Conservation (phyloP, 1,140 invertebrate genomes). For the Arion vulgaris region DNA sequence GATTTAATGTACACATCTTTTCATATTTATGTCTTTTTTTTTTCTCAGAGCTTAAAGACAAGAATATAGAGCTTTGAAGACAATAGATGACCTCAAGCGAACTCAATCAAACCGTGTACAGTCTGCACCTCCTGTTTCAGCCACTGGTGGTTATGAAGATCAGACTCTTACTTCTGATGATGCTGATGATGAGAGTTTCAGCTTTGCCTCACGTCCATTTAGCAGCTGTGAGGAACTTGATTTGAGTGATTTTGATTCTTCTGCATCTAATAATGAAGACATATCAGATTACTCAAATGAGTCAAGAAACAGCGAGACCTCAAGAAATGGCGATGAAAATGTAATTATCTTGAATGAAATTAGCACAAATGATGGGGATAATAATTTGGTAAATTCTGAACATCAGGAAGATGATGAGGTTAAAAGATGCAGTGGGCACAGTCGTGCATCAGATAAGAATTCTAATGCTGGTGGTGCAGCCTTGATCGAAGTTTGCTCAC, state of each 20-base stretch:
- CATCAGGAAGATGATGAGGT: background rate
- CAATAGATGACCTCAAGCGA: background rate
- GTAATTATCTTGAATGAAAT: background rate
- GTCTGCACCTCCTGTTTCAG: background rate
- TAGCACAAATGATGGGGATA: background rate
- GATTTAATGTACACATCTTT: no score
- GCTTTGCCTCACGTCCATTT: background rate
- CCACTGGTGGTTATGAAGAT: background rate
- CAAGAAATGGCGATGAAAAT: conserved; percentile 1
- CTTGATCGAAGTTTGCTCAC: background rate
- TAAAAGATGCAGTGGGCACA: background rate
- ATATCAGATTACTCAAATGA: background rate
- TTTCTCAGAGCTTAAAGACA: background rate
- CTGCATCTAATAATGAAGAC: background rate
- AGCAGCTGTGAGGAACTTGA: background rate
- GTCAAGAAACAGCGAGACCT: background rate
- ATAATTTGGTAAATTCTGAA: background rate
- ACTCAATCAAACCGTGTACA: no score
- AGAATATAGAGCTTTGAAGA: background rate
- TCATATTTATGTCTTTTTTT: no score
- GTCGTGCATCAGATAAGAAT: background rate
- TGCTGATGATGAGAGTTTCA: background rate
- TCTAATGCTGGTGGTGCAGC: background rate
- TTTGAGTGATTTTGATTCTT: background rate
- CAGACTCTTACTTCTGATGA: background rate